Evolutionary conservation across 2,113 vertebrate genomes (phyloP).

Genomic region (Passer domesticus): DNA sequence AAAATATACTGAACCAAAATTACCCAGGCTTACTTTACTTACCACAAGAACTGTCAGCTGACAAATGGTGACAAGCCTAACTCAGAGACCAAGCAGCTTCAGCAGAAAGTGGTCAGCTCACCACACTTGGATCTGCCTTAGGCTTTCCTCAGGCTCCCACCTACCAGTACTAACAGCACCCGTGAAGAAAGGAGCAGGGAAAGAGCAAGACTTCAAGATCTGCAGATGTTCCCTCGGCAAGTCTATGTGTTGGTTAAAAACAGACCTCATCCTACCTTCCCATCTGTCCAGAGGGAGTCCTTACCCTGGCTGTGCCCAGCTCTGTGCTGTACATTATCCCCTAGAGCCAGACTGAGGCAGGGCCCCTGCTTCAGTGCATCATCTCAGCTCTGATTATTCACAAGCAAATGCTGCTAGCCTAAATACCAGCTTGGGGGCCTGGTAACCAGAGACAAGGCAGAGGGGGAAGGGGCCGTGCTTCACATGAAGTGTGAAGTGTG

Average conservation of each 20-base stretch:
- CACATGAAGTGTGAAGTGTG: conserved; percentile 39
- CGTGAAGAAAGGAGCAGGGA: not conserved
- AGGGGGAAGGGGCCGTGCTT: not conserved
- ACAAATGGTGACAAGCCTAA: not conserved
- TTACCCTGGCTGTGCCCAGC: not conserved
- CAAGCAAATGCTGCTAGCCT: conserved; percentile 63
- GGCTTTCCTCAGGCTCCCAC: not conserved
- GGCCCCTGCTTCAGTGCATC: conserved; percentile 30
- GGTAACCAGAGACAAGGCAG: conserved; percentile 46
- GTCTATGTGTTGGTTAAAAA: not conserved
- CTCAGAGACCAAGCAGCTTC: not conserved
- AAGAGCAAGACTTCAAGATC: not conserved
- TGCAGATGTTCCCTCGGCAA: not conserved
- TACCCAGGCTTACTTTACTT: not conserved
- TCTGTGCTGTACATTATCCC: not conserved
- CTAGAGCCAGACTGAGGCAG: not conserved
- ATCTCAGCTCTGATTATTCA: conserved; percentile 64
- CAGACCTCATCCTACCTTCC: not conserved
- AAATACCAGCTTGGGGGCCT: conserved; percentile 71
- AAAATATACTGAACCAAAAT: not conserved
- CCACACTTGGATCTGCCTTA: not conserved
- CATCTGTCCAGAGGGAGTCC: not conserved
- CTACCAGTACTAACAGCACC: not conserved
- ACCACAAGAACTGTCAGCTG: not conserved
- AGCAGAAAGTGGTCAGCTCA: not conserved